Evolutionary conservation across 2,113 vertebrate species (phyloP), one percentile per base, ranked within the genome.

Genomic region (Oncorhynchus clarkii): DNA sequence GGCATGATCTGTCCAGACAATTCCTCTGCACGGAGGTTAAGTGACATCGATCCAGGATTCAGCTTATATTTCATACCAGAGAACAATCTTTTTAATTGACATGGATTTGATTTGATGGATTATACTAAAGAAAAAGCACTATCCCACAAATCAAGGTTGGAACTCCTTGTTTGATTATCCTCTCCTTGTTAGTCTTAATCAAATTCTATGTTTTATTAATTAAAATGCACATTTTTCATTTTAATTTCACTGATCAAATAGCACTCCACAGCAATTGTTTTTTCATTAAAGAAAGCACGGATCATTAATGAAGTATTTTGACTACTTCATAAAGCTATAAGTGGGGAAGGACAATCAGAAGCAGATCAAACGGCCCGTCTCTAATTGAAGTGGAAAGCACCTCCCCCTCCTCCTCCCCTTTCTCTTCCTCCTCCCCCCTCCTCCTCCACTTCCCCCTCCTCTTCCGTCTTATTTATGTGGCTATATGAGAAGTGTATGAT

Each of bases 361-460:
- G 29, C 24, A 83, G 68, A 85, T 87, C 85, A 87, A 87, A 87
- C 74, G 70, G 39, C 27, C 65, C n/a, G n/a, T 51, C 29, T 79
- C 73, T 87, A 85, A 85, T 84, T 87, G 81, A 87, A 85, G 81
- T 81, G 83, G 76, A 79, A 85, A 80, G 79, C 2, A 26, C 14
- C 14, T 22, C 34, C 39, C 1, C 39, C 34, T 45, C 31, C 29
- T 20, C 34, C 34, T 69, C 69, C 45, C 3, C 31, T 5, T 31
- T 29, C 29, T 29, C 29, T 4, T 29, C 4, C 4, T 29, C 29
- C 29, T 0, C 29, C 31, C 3, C 5, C 31, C 31, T 0, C 31
- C 6, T 34, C 7, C 1, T 39, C 7, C 2, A 1, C 34, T 7
- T 9, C 34, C 39, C 1, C 39, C 39, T 39, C 39, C 8, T 9